Percentiles rank a stretch among this genome's conserved stretches.
These are phyloP conservation scores for Drosophila subsilvestris DNA, from an alignment of 2,888 invertebrate species.

Conservation along the genomic window DNA sequence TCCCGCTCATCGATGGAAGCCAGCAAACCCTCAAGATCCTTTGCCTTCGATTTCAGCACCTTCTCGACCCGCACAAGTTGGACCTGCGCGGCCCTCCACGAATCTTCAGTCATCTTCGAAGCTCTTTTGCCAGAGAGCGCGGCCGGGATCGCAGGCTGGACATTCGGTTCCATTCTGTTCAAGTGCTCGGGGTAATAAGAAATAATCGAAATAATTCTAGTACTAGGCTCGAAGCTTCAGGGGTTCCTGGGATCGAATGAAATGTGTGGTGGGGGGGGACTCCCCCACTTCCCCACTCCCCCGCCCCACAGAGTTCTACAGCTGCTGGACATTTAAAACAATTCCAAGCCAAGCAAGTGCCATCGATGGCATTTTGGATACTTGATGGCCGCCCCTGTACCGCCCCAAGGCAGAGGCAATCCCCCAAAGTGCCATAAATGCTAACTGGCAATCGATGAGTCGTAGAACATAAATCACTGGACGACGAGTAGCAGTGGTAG, in stretches of 20 bases:
- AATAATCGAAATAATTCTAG: no score
- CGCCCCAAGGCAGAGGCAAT: slow-evolving; percentile 13
- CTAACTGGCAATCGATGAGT: slow-evolving; percentile 37
- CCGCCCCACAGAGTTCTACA: no score
- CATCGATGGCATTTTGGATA: neutral
- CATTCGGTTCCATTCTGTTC: neutral
- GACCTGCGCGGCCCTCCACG: neutral
- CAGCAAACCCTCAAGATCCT: neutral
- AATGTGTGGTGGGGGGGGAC: neutral
- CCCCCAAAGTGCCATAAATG: slow-evolving; percentile 41
- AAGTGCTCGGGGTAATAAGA: fast-evolving
- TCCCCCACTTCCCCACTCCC: no score
- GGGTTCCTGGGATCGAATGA: neutral
- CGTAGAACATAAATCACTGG: slow-evolving; percentile 24
- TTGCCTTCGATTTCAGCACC: neutral
- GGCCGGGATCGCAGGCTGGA: neutral
- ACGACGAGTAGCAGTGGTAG: no score
- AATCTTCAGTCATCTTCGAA: neutral
- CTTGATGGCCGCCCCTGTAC: neutral
- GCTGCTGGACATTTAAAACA: neutral
- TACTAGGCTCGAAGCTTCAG: neutral
- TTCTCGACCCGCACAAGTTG: neutral
- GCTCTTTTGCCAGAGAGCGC: neutral
- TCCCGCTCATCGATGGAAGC: no score
- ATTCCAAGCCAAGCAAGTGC: neutral